Evolutionary conservation across 2,797 vertebrate species (phyloP), one percentile per base, ranked within the genome.

Genomic region (Chiroxiphia lanceolata): DNA sequence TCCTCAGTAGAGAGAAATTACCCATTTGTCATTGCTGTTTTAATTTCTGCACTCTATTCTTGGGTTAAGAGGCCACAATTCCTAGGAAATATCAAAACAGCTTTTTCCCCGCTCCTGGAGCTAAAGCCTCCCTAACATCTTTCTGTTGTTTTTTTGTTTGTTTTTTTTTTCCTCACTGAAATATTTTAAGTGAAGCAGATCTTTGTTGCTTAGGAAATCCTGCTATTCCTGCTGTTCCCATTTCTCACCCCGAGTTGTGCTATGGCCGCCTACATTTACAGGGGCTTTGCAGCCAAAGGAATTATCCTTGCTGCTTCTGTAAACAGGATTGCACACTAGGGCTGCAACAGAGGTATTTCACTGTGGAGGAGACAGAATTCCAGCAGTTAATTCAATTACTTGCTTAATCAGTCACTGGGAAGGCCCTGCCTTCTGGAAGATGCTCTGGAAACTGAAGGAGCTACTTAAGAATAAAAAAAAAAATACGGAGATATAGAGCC

Each of bases 201-300:
- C 54, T 90, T 64, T 48, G 94, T 93, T 95, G 95, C 94, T 93
- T 90, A 96, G 95, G 94, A 94, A 94, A 96, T 93, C 94, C 92
- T 93, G 81, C 91, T 90, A 90, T 94, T 94, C 53, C 72, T 86
- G 90, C 85, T 36, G 57, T 76, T 95, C 77, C 90, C 76, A 19
- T 67, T 93, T 93, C 93, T 95, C 80, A 90, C 77, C 81, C 77
- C 4, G 1, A 79, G 67, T 9, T 71, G 69, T 40, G 72, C 57
- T 72, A 16, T 21, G 77, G 42, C 81, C 31, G 22, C 91, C 95
- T 63, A 91, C 92, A 57, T 90, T 54, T 86, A 1, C 70, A 36
- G 4, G 45, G 80, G 80, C 34, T 81, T 78, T 76, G 77, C 86
- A 96, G 71, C 77, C 89, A 70, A 34, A 82, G 70, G 89, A 87